These are phyloP conservation scores for Pelecanus crispus DNA, from an alignment of 2,113 vertebrate species.

Conservation along the genomic window DNA sequence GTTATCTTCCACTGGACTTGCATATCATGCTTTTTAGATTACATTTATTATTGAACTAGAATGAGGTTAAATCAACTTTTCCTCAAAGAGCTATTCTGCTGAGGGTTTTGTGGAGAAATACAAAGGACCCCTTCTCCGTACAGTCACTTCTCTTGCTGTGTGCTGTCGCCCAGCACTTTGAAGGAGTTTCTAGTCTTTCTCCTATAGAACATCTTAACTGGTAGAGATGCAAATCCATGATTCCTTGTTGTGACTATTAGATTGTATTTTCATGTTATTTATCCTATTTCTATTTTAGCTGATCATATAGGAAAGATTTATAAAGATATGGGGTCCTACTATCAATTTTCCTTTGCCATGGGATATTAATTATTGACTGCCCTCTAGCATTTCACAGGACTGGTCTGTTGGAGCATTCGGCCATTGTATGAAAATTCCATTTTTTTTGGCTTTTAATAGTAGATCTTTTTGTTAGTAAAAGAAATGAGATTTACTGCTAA, in stretches of 20 bases:
- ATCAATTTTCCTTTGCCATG: not conserved
- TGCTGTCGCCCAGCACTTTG: not conserved
- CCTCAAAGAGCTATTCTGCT: not conserved
- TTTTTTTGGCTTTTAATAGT: not conserved
- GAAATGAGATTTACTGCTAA: not conserved
- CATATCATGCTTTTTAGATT: not conserved
- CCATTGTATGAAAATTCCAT: not conserved
- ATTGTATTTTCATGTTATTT: not conserved
- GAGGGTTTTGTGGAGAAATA: not conserved
- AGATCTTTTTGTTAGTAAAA: not conserved
- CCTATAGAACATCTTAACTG: not conserved
- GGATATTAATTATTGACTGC: not conserved
- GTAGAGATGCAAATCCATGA: not conserved
- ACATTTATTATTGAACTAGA: not conserved
- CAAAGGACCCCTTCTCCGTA: not conserved
- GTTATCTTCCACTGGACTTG: not conserved
- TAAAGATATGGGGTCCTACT: not conserved
- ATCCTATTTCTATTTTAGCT: not conserved
- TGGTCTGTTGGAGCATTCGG: rapidly evolving
- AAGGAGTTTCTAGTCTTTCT: not conserved
- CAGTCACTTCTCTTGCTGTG: not conserved
- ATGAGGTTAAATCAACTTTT: not conserved
- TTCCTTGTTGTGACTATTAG: not conserved
- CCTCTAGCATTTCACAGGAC: not conserved
- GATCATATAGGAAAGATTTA: not conserved